Percentiles rank a stretch among this genome's conserved stretches.
Evolutionary conservation across 2,113 vertebrate genomes (phyloP).

Genomic region (Oncorhynchus mykiss): DNA sequence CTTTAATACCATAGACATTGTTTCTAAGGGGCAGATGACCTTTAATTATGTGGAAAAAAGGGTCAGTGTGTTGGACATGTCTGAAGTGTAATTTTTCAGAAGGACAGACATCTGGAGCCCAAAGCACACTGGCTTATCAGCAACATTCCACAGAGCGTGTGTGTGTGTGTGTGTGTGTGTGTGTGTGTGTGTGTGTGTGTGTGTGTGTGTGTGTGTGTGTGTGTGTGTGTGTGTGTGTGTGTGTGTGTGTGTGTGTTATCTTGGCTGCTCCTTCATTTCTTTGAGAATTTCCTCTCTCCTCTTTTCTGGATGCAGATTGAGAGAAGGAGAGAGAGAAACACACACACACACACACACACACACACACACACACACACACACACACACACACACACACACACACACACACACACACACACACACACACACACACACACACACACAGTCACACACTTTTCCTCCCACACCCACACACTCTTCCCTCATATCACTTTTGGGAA

Average conservation of each 20-base stretch:
- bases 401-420: not conserved
- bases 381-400: too few species aligned
- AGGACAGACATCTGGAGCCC: not conserved
- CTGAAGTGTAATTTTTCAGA: not conserved
- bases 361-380: not conserved
- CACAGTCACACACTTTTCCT: too few species aligned
- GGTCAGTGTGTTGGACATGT: not conserved
- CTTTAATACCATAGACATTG: too few species aligned
- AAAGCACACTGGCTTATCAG: not conserved
- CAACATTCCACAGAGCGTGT: constrained; percentile 20
- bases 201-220: not conserved
- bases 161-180: not conserved
- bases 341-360: too few species aligned
- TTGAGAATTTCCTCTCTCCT: constrained; percentile 36
- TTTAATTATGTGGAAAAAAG: too few species aligned
- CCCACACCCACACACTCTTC: not conserved
- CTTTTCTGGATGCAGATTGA: constrained; percentile 11
- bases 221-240: not conserved
- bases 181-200: too few species aligned
- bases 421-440: too few species aligned
- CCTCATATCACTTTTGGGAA: too few species aligned
- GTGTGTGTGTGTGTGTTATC: not conserved
- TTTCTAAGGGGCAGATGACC: too few species aligned
- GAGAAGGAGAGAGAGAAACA: not conserved
- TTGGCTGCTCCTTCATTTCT: constrained; percentile 32